Base-by-base conservation (phyloP, 2,888 invertebrate genomes). In the Philaethria dido region DNA sequence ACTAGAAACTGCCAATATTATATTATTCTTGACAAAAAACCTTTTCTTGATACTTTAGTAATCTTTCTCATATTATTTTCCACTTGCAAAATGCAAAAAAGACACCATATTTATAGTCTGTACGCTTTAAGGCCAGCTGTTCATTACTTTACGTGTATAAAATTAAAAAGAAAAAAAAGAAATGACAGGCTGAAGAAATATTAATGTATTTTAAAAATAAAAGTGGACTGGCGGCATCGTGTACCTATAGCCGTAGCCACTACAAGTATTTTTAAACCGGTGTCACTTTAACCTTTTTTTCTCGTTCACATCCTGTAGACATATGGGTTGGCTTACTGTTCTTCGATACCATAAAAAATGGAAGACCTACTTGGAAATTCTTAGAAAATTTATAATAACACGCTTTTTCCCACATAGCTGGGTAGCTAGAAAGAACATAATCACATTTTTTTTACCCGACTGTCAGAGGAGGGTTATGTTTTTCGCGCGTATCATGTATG, bases 231-330 rank as follows among this genome's bases (percentile, higher is more conserved):
- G 75, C 77, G 75, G 76, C 77, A 78, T 72, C 69, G 74, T 68
- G 79, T 81, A 85, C 82, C n/a, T n/a, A n/a, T n/a, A n/a, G n/a
- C n/a, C n/a, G n/a, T n/a, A n/a, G n/a, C 52, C n/a, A 16, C 16
- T 25, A 16, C 29, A 16, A 6, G 16, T 86, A 84, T 85, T 83
- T 85, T 85, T 85, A 82, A 85, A 81, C 78, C 71, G 60, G 78
- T 79, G 82, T 82, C 78, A 82, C 78, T 84, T 83, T 82, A 75
- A 73, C 75, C 78, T 83, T 82, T 83, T 82, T 82, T 72, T 68
- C 66, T 39, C 16, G 2, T 14, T 0, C 14, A 18, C 29, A 16
- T 60, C 60, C 60, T 45, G 45, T 60, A n/a, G 18, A 18, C 29
- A 60, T 60, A 45, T 60, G 45, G 60, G 14, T 29, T 60, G 29